These are phyloP conservation scores for Drosophila setifemur DNA, from an alignment of 1,140 invertebrate genomes.

Conservation along the genomic window DNA sequence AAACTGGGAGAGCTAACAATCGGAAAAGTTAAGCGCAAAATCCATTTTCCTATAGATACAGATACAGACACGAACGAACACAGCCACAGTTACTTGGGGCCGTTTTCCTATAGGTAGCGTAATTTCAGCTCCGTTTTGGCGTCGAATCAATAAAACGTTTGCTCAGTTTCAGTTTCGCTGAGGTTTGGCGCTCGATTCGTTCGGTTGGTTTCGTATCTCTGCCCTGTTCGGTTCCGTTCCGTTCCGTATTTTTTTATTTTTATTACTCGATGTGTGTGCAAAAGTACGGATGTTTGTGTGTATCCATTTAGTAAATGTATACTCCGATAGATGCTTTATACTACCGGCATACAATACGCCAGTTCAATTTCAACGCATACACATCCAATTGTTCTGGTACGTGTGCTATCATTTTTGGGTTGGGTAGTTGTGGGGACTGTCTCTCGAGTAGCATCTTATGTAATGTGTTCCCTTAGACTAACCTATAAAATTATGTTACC, in stretches of 20 bases:
- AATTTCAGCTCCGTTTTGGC: slow-evolving; percentile 66
- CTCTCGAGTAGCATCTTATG: slow-evolving; percentile 30
- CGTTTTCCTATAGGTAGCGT: slow-evolving; percentile 54
- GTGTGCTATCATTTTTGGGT: slow-evolving; percentile 19
- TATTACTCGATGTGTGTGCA: slow-evolving; percentile 34
- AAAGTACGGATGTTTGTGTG: slow-evolving; percentile 39
- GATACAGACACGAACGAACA: slow-evolving; percentile 2
- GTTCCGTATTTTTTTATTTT: slow-evolving; percentile 32
- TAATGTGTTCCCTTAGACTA: slow-evolving; percentile 25
- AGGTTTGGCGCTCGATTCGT: slow-evolving; percentile 60
- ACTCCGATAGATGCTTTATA: slow-evolving; percentile 61
- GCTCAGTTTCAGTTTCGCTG: slow-evolving; percentile 63
- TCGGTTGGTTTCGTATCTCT: slow-evolving; percentile 57
- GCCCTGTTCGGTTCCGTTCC: slow-evolving; percentile 41
- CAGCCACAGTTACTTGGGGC: slow-evolving; percentile 23
- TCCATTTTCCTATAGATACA: slow-evolving; percentile 6
- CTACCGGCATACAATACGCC: slow-evolving; percentile 52
- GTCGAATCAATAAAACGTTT: slow-evolving; percentile 75
- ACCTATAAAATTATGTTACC: slow-evolving; percentile 11
- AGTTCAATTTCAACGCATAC: slow-evolving; percentile 12
- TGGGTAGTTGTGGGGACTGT: slow-evolving; percentile 6
- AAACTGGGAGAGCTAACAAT: background rate
- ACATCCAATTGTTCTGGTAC: background rate
- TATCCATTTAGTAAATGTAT: slow-evolving; percentile 56
- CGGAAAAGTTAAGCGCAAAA: slow-evolving; percentile 7